phyloP scores from a whole-genome alignment of 2,797 vertebrate species.

The Catamblyrhynchus diadema region DNA sequence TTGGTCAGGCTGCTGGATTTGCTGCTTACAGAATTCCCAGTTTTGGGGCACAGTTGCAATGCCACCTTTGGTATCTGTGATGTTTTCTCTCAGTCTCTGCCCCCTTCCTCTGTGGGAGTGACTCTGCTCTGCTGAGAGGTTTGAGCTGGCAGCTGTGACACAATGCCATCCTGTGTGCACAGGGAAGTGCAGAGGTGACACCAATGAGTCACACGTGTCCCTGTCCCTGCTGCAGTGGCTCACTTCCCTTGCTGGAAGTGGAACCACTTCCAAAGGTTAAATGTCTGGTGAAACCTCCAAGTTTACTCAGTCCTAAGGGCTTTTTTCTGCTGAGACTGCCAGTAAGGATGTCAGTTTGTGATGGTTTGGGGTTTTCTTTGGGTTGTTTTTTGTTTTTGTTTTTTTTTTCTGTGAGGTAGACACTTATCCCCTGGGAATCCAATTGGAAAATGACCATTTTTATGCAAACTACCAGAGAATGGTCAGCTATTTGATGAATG shows the following conservation, averaged over 20 bases:
- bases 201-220: accelerated
- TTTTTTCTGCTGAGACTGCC: neutral
- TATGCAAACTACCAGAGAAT: neutral
- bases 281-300: neutral
- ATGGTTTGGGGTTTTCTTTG: neutral
- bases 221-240: neutral
- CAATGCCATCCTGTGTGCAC: accelerated
- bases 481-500: neutral
- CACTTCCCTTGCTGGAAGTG: neutral
- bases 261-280: neutral
- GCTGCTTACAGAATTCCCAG: neutral
- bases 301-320: neutral
- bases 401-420: neutral
- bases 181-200: neutral
- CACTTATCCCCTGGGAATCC: neutral
- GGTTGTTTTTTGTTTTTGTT: no score
- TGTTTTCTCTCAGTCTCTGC: neutral
- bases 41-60: neutral
- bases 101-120: neutral
- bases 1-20: neutral
- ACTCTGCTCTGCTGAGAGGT: neutral
- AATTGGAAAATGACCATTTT: neutral
- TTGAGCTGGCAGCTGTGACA: neutral
- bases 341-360: neutral
- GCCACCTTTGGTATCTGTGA: neutral